Base-by-base conservation (phyloP, 37 sponge, comb jelly and placozoan species). In the Sycon ciliatum region DNA sequence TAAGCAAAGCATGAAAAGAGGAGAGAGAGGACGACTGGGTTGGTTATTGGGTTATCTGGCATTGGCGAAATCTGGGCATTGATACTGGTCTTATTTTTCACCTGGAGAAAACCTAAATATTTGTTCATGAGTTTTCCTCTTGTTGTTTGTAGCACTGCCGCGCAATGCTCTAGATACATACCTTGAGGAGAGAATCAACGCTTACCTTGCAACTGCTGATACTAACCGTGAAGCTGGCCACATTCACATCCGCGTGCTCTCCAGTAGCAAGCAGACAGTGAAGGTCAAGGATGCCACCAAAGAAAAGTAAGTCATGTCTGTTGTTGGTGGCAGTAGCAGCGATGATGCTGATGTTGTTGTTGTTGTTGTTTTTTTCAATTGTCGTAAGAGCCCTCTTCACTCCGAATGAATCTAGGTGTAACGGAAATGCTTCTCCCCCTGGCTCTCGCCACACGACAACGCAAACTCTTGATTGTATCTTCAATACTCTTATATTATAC, bases 161-260 rank as follows among this genome's bases (percentile, higher is more conserved):
- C 62, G 79, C 33, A 82, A 82, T 30, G 78, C 84, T 36, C 83
- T 94, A 4, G 77, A 76, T 27, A 75, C 55, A 23, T 84, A 81
- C 64, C 75, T 97, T 4, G 99, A 97, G 66, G 83, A 91, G 23
- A 61, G 86, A 20, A 86, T 97, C 38, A 88, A 92, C 57, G 38
- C 6, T n/a, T 78, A 78, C 67, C 69, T 88, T 1, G 32, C 27
- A 2, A 30, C 33, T 0, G 27, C 7, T 4, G 68, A 30, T 20
- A 30, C 63, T 9, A 72, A 69, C 22, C n/a, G n/a, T n/a, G n/a
- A n/a, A n/a, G 65, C 80, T 0, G 87, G 87, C 27, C 77, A 89
- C 23, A 80, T 97, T 23, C 81, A 73, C 27, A 85, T 97, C 29
- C 82, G 99, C 0, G 81, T 91, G 37, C 90, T 97, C 9, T 92